Conservation (phyloP, 2,797 vertebrate species). For the Apogon talboti region DNA sequence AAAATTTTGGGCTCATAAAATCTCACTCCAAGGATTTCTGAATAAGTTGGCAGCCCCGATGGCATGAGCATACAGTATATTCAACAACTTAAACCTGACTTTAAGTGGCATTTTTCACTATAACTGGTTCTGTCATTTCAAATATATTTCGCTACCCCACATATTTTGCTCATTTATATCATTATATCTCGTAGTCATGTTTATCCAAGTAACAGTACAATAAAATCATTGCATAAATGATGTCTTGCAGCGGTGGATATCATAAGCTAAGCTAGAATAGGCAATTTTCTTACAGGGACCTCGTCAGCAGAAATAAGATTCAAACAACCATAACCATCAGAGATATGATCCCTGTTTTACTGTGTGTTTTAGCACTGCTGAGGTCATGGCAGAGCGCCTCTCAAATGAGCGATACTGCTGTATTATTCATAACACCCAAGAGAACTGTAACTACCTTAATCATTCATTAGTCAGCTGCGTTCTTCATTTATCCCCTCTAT, state of each 20-base stretch:
- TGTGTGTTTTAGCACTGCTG: slow-evolving; percentile 7
- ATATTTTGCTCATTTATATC: neutral
- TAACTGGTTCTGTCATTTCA: neutral
- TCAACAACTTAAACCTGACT: neutral
- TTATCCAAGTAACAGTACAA: slow-evolving; percentile 1
- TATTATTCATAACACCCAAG: slow-evolving; percentile 16
- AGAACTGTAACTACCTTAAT: slow-evolving; percentile 12
- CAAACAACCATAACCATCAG: slow-evolving; percentile 15
- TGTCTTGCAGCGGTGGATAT: slow-evolving; percentile 16
- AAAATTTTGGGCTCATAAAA: too few species aligned
- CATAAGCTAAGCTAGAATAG: slow-evolving; percentile 13
- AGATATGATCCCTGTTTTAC: slow-evolving; percentile 23
- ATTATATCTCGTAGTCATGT: too few species aligned
- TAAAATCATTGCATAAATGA: slow-evolving; percentile 30
- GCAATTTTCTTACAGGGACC: slow-evolving; percentile 20
- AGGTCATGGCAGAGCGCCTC: slow-evolving; percentile 2
- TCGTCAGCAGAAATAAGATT: slow-evolving; percentile 41
- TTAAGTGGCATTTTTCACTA: slow-evolving; percentile 4
- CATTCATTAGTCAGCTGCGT: slow-evolving; percentile 34
- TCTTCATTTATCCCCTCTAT: slow-evolving; percentile 20
- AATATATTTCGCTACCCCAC: neutral
- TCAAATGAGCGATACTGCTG: neutral
- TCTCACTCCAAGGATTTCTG: too few species aligned
- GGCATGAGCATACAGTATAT: too few species aligned
- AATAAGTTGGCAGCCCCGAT: too few species aligned